A percentile compares a stretch with the other conserved stretches of the same genome.
phyloP scores from a whole-genome alignment of 2,797 vertebrate species.

The Myotis pilosus region DNA sequence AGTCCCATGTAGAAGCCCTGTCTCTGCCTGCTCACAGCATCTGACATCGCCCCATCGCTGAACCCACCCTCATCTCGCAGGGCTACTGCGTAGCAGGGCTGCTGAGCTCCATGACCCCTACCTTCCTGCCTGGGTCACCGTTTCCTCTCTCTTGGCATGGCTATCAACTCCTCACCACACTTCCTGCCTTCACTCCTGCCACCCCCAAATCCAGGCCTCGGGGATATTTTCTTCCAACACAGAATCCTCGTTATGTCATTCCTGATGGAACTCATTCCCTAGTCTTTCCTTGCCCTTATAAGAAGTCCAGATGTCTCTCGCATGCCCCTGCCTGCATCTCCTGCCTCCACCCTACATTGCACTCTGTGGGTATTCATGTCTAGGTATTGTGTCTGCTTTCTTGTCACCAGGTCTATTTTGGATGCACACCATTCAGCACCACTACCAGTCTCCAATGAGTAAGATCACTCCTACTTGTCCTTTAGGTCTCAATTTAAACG shows the following conservation, averaged over 20 bases:
- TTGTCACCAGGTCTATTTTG: background rate
- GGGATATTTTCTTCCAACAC: background rate
- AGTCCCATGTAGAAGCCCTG: background rate
- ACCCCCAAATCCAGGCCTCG: background rate
- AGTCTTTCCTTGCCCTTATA: background rate
- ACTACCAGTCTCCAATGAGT: background rate
- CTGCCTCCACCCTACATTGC: background rate
- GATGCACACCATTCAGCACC: background rate
- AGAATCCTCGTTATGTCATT: background rate
- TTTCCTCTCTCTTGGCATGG: background rate
- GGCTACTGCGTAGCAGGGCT: rapidly evolving
- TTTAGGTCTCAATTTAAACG: background rate
- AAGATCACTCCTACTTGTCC: background rate
- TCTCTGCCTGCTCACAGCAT: background rate
- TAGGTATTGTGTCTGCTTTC: background rate
- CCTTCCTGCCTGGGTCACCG: rapidly evolving
- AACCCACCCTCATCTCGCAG: background rate
- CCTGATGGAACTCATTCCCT: background rate
- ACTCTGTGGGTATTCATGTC: background rate
- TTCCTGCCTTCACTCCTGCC: background rate
- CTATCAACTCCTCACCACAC: rapidly evolving
- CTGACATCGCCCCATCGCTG: rapidly evolving
- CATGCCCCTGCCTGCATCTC: rapidly evolving
- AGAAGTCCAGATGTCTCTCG: background rate
- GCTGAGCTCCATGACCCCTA: background rate